phyloP scores from a whole-genome alignment of 2,113 vertebrate genomes.

The Dipodomys merriami region DNA sequence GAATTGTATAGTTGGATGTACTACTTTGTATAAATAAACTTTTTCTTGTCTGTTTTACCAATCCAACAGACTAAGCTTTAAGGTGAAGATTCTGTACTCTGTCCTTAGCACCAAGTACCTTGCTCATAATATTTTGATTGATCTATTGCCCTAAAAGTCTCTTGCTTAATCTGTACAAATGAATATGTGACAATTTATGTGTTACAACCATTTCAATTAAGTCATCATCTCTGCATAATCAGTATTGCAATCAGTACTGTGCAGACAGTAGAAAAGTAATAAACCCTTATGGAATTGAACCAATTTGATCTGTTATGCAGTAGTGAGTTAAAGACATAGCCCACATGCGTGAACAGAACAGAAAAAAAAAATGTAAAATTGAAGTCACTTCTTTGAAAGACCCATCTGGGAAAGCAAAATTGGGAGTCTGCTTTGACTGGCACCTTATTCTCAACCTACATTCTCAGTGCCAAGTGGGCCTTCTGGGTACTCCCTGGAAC shows the following conservation, averaged over 20 bases:
- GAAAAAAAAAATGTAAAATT: neutral
- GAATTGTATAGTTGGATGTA: neutral
- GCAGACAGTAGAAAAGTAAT: slow-evolving; percentile 13
- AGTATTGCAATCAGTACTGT: neutral
- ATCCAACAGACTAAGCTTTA: neutral
- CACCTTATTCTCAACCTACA: neutral
- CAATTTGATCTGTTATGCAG: neutral
- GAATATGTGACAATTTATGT: neutral
- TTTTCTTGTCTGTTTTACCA: neutral
- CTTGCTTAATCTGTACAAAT: neutral
- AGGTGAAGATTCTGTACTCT: neutral
- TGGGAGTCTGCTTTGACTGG: slow-evolving; percentile 24
- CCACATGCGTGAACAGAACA: neutral
- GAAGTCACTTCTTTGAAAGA: neutral
- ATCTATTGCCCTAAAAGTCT: neutral
- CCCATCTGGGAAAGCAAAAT: slow-evolving; percentile 8
- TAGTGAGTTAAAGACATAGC: neutral
- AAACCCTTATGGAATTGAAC: slow-evolving; percentile 20
- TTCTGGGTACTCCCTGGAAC: neutral
- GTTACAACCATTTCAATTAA: neutral
- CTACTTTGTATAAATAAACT: neutral
- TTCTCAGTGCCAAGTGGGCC: slow-evolving; percentile 36
- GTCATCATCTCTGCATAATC: neutral
- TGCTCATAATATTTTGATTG: neutral
- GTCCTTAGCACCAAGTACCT: neutral